These are phyloP conservation scores for Trogon melanurus DNA, from an alignment of 2,113 vertebrate genomes.

Conservation along the genomic window DNA sequence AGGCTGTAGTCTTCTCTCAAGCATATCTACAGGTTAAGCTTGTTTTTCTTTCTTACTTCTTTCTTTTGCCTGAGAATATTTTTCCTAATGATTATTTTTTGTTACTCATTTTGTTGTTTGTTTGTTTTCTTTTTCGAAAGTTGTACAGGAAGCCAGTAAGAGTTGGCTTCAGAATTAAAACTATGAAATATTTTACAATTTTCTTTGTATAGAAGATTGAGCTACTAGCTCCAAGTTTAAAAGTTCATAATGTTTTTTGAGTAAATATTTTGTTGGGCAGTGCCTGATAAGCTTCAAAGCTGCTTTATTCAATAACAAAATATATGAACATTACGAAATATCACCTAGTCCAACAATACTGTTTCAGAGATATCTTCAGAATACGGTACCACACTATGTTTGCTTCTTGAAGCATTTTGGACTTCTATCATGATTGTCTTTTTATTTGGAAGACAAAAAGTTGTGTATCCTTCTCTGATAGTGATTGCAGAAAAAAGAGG, in stretches of 20 bases:
- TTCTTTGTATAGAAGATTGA: conserved; percentile 85
- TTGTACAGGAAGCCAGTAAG: conserved; percentile 80
- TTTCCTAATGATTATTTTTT: conserved; percentile 72
- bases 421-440: conserved; percentile 62
- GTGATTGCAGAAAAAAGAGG: conserved; percentile 18
- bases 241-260: conserved; percentile 71
- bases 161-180: conserved; percentile 83
- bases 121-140: conserved; percentile 27
- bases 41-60: background rate
- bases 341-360: conserved; percentile 79
- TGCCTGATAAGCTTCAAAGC: conserved; percentile 91
- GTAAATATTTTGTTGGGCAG: conserved; percentile 90
- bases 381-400: conserved; percentile 73
- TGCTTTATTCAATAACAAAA: conserved; percentile 86
- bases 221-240: conserved; percentile 80
- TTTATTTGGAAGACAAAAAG: conserved; percentile 35
- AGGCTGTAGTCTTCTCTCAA: conserved; percentile 78
- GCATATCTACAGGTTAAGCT: conserved; percentile 88
- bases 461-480: conserved; percentile 57
- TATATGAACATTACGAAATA: conserved; percentile 75
- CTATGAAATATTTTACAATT: conserved; percentile 86
- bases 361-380: conserved; percentile 75
- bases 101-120: conserved; percentile 70
- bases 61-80: conserved; percentile 81
- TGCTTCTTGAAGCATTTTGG: conserved; percentile 73